These are phyloP conservation scores for Automeris io DNA, from an alignment of 2,888 invertebrate genomes.

Conservation along the genomic window DNA sequence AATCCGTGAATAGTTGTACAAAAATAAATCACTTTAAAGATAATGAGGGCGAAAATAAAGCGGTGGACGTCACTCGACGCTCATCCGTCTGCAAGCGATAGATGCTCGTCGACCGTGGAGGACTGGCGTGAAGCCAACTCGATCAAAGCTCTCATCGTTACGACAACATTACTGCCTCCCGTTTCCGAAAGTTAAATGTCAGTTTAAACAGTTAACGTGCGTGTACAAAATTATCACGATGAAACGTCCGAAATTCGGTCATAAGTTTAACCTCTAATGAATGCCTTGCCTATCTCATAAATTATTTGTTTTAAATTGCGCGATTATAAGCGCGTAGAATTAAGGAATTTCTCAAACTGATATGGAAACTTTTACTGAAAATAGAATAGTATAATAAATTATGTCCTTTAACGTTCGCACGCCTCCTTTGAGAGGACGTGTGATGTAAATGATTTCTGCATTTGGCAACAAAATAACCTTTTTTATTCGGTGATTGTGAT, in stretches of 20 bases:
- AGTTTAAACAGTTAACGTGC: conserved; percentile 30
- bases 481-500: conserved; percentile 30
- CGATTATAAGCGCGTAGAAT: conserved; percentile 36
- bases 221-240: conserved; percentile 28
- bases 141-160: conserved; percentile 41
- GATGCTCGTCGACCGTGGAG: conserved; percentile 41
- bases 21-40: conserved; percentile 72
- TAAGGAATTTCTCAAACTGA: conserved; percentile 26
- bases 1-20: conserved; percentile 46
- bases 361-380: neutral
- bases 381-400: neutral
- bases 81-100: conserved; percentile 55
- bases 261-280: conserved; percentile 50
- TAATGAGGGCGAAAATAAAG: conserved; percentile 74
- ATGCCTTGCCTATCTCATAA: conserved; percentile 38
- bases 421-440: conserved; percentile 10
- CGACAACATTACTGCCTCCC: conserved; percentile 37
- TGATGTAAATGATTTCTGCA: conserved; percentile 26
- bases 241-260: conserved; percentile 31
- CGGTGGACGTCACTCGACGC: conserved; percentile 60
- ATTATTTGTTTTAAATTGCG: conserved; percentile 38
- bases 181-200: conserved; percentile 28
- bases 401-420: neutral
- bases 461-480: conserved; percentile 22
- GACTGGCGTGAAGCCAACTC: conserved; percentile 57